phyloP scores from a whole-genome alignment of 2,113 vertebrate genomes.

The Callospermophilus lateralis region DNA sequence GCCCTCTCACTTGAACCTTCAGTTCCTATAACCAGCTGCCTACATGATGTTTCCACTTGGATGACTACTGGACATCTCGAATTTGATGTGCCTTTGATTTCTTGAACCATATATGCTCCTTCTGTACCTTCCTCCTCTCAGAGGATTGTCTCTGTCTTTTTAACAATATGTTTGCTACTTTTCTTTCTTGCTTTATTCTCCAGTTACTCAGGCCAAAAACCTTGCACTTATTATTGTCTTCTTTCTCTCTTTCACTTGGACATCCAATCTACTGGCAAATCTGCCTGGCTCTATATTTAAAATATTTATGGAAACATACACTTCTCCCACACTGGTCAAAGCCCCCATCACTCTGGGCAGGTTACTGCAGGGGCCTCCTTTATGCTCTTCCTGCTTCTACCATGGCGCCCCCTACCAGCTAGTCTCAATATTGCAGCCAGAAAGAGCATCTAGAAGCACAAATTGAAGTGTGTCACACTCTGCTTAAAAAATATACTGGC shows the following conservation, averaged over 20 bases:
- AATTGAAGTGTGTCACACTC: background rate
- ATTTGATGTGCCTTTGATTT: background rate
- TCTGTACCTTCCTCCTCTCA: background rate
- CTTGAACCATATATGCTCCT: background rate
- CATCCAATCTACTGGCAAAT: background rate
- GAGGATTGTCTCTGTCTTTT: background rate
- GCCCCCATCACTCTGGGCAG: background rate
- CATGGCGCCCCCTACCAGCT: background rate
- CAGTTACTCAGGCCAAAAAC: background rate
- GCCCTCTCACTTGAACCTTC: background rate
- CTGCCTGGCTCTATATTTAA: background rate
- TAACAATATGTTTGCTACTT: no score
- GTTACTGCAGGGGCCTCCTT: background rate
- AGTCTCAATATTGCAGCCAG: background rate
- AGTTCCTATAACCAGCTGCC: background rate
- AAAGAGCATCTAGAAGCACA: background rate
- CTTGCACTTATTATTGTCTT: background rate
- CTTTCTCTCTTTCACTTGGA: background rate
- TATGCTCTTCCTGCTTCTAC: background rate
- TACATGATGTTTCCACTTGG: conserved; percentile 14
- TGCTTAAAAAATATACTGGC: background rate
- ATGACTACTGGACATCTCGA: background rate
- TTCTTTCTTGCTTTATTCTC: background rate
- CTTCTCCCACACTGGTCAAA: background rate
- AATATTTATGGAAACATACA: background rate